A percentile compares a stretch with the other conserved stretches of the same genome.
phyloP scores from a whole-genome alignment of 1,140 invertebrate species.

The Chlorops oryzae region DNA sequence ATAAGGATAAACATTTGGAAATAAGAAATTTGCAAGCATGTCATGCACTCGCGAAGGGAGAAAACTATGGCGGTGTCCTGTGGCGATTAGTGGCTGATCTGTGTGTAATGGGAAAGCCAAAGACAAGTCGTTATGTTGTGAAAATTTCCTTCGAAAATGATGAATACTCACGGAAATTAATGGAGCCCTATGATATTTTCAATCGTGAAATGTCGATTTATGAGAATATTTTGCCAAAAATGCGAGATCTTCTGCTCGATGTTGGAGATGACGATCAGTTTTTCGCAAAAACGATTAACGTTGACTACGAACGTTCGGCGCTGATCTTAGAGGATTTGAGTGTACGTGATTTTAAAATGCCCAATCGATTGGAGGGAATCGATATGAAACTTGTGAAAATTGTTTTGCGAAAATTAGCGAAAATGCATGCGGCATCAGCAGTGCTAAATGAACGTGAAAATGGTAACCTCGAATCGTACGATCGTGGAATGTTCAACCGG shows the following conservation, averaged over 20 bases:
- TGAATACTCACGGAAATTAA: conserved; percentile 30
- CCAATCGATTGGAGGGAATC: conserved; percentile 51
- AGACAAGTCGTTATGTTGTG: conserved; percentile 22
- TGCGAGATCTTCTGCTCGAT: conserved; percentile 28
- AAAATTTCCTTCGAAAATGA: conserved; percentile 40
- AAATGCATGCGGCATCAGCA: conserved; percentile 53
- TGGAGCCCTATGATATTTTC: conserved; percentile 39
- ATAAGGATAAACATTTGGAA: conserved; percentile 21
- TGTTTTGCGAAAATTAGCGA: conserved; percentile 53
- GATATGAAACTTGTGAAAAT: conserved; percentile 52
- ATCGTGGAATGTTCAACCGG: conserved; percentile 39
- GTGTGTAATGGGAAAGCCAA: conserved; percentile 17
- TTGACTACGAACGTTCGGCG: conserved; percentile 30
- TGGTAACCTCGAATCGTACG: conserved; percentile 27
- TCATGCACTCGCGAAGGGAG: conserved; percentile 40
- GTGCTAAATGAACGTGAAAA: conserved; percentile 34
- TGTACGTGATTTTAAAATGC: conserved; percentile 46
- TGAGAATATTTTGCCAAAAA: conserved; percentile 34
- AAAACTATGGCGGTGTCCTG: conserved; percentile 41
- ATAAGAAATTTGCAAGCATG: conserved; percentile 24
- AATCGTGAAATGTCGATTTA: conserved; percentile 44
- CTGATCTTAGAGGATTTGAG: conserved; percentile 43
- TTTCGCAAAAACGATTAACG: conserved; percentile 30
- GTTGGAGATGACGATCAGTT: conserved; percentile 30
- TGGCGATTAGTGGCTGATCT: conserved; percentile 26